Base-by-base conservation (phyloP, 2,113 vertebrate species). In the Petaurus breviceps region DNA sequence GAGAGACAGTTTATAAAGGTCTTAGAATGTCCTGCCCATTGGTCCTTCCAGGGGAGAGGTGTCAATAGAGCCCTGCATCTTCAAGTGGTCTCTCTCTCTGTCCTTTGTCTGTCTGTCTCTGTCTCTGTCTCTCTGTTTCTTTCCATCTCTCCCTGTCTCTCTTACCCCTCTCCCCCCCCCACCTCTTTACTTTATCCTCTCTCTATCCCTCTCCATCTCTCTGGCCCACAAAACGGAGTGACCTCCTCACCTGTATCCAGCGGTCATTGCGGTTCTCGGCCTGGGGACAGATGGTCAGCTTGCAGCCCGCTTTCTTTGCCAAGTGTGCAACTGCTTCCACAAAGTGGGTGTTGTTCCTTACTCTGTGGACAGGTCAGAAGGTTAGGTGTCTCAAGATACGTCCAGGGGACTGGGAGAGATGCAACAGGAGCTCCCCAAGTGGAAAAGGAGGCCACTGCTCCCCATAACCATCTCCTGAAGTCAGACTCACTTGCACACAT, bases 241-340 rank as follows among this genome's bases (percentile, higher is more conserved):
- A 8, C 3, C 7, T 8, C n/a, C 16, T 49, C 96, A 99, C 99
- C 99, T 99, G 99, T 97, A 99, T 99, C 99, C 99, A 99, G 95
- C 99, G 99, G 98, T 99, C 99, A 0, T 97, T 97, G 50, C 98
- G 97, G 98, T 99, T 99, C 98, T 99, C 95, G 0, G 11, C 96
- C 94, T 98, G 95, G 0, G 98, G 68, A 93, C 99, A 99, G 94
- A 99, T 28, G 0, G 98, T 99, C 51, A 99, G 97, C 2, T 99
- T 98, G 97, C 97, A 99, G 9, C 98, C 98, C 0, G 98, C 98
- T 14, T 92, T 96, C 16, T 94, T 26, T 0, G 99, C 98, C 92
- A 99, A 26, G 0, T 97, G 95, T 0, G 8, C 98, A 96, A 99
- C 98, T 0, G 97, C 98, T 0, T 97, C 98, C 93, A 99, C 98